Conservation (phyloP, 2,113 vertebrate species). For the Leucopsar rothschildi region DNA sequence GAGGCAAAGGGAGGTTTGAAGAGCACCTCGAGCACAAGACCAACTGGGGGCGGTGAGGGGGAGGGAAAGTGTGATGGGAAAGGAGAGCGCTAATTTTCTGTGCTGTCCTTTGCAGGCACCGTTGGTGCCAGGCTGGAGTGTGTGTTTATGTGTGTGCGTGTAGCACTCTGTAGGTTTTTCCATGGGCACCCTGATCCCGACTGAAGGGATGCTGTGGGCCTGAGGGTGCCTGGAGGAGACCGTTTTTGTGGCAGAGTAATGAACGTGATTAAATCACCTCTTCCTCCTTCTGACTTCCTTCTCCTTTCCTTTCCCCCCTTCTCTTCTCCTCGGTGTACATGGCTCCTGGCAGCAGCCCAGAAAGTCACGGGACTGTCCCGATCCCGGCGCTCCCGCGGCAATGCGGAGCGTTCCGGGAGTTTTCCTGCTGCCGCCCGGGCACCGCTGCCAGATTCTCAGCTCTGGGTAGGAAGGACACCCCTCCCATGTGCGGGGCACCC, state of each 20-base stretch:
- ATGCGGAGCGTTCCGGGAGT: rapidly evolving
- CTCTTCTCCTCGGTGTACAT: slow-evolving; percentile 11
- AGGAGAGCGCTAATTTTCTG: neutral
- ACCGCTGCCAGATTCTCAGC: neutral
- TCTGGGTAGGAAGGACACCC: no score
- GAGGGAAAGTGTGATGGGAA: neutral
- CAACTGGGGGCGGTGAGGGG: neutral
- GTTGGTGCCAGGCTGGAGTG: neutral
- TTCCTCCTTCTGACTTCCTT: slow-evolving; percentile 54
- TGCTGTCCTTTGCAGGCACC: neutral
- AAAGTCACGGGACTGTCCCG: slow-evolving; percentile 76
- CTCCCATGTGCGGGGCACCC: neutral
- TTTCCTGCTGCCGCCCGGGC: neutral
- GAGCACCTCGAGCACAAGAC: neutral
- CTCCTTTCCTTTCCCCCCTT: neutral
- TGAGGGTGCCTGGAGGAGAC: slow-evolving; percentile 1
- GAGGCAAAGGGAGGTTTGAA: neutral
- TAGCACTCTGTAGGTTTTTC: neutral
- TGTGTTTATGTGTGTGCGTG: neutral
- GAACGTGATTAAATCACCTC: slow-evolving; percentile 80
- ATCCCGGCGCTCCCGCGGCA: neutral
- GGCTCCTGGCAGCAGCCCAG: slow-evolving; percentile 82
- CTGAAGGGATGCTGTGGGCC: neutral
- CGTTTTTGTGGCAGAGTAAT: slow-evolving; percentile 72
- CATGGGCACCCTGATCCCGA: rapidly evolving